A percentile compares a stretch with the other conserved stretches of the same genome.
phyloP scores from a whole-genome alignment of 2,888 invertebrate genomes.

The Meteorus colon region DNA sequence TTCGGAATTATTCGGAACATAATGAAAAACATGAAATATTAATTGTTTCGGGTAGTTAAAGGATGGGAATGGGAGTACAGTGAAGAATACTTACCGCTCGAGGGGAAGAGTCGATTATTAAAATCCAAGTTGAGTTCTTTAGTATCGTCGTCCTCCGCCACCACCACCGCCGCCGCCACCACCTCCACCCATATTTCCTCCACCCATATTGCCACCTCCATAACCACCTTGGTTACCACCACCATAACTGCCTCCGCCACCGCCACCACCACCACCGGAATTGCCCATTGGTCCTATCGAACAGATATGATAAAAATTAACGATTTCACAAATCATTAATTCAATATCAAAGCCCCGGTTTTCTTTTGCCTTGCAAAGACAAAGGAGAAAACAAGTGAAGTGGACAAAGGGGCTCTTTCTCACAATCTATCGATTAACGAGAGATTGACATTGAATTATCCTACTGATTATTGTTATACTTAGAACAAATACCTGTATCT shows the following conservation, averaged over 20 bases:
- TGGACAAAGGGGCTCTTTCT: slow-evolving; percentile 58
- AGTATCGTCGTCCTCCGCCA: slow-evolving; percentile 71
- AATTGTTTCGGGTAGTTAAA: neutral
- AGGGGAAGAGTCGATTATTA: slow-evolving; percentile 50
- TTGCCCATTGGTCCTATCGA: slow-evolving; percentile 65
- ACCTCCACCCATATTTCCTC: slow-evolving; percentile 72
- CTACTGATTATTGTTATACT: neutral
- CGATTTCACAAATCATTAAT: slow-evolving; percentile 1
- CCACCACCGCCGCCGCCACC: slow-evolving; percentile 66
- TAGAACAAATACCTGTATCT: slow-evolving; percentile 7
- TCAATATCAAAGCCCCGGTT: neutral
- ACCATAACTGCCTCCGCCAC: slow-evolving; percentile 72
- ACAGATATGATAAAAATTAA: neutral
- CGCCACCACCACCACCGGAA: slow-evolving; percentile 75
- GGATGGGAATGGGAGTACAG: neutral
- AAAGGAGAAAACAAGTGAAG: slow-evolving; percentile 37
- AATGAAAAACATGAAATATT: neutral
- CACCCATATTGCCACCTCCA: slow-evolving; percentile 71
- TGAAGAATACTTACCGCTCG: slow-evolving; percentile 64
- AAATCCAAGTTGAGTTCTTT: slow-evolving; percentile 47
- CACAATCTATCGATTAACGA: slow-evolving; percentile 45
- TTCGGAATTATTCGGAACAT: neutral
- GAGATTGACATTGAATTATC: slow-evolving; percentile 28
- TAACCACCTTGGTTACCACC: slow-evolving; percentile 72
- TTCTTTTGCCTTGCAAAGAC: neutral